These are phyloP conservation scores for Perizoma affinitatum DNA, from an alignment of 2,888 invertebrate species.

Conservation along the genomic window DNA sequence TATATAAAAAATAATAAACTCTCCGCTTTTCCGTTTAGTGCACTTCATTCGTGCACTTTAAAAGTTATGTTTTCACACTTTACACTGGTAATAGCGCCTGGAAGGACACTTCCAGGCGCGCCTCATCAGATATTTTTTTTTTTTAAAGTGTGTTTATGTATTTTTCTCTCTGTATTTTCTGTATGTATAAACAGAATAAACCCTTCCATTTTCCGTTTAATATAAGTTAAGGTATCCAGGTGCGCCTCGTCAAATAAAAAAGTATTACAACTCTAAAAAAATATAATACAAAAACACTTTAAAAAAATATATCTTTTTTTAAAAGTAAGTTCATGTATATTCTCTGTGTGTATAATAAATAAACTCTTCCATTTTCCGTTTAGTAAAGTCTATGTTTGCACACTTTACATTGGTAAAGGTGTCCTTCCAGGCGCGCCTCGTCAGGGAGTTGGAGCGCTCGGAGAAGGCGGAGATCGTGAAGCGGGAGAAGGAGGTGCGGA, in stretches of 20 bases:
- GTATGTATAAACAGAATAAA: background rate
- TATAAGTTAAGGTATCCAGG: conserved; percentile 50
- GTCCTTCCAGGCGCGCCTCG: conserved; percentile 76
- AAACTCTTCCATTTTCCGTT: background rate
- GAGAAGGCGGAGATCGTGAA: conserved; percentile 93
- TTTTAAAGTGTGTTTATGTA: no score
- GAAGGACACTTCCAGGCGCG: conserved; percentile 76
- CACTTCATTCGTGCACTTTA: no score
- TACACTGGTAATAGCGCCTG: conserved; percentile 30
- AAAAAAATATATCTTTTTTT: no score
- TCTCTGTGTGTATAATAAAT: no score
- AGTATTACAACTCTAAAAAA: no score
- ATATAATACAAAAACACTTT: no score
- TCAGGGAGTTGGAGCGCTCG: conserved; percentile 89
- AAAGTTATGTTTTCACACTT: conserved; percentile 19
- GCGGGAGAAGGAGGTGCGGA: conserved; percentile 91
- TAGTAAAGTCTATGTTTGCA: conserved; percentile 10
- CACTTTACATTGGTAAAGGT: conserved; percentile 29
- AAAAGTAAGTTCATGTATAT: no score
- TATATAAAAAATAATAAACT: no score
- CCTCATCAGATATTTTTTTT: no score
- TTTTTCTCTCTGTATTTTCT: no score
- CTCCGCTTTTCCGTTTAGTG: no score
- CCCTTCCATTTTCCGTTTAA: background rate
- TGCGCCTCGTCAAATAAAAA: conserved; percentile 84